Evolutionary conservation across 2,888 invertebrate genomes (phyloP).

Genomic region (Acronicta alni): DNA sequence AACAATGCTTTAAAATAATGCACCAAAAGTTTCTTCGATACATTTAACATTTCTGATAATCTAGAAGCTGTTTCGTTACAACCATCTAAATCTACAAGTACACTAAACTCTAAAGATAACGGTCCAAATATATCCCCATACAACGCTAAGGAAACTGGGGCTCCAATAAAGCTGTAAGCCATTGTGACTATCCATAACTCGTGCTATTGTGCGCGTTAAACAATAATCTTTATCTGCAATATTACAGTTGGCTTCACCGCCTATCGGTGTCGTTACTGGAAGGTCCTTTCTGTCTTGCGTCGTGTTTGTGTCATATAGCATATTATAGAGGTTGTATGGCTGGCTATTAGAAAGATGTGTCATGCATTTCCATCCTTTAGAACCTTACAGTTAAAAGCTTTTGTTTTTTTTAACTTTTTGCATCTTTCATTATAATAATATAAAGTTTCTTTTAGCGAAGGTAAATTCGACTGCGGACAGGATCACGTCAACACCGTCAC

Average conservation of each 20-base stretch:
- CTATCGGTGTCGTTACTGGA: constrained; percentile 43
- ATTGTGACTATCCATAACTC: constrained; percentile 50
- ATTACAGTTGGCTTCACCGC: constrained; percentile 59
- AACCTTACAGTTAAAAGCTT: too few species aligned
- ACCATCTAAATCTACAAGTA: constrained; percentile 13
- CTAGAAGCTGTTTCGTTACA: neutral
- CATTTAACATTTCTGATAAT: too few species aligned
- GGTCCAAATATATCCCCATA: constrained; percentile 31
- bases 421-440: too few species aligned
- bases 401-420: too few species aligned
- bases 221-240: constrained; percentile 65
- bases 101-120: constrained; percentile 39
- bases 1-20: too few species aligned
- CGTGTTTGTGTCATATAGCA: constrained; percentile 7
- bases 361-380: too few species aligned
- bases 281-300: constrained; percentile 13
- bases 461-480: too few species aligned
- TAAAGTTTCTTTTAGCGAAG: too few species aligned
- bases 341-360: neutral
- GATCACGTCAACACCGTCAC: too few species aligned
- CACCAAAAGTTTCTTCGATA: too few species aligned
- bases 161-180: constrained; percentile 45
- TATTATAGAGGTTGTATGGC: constrained; percentile 8
- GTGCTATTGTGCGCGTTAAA: constrained; percentile 62
- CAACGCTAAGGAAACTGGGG: constrained; percentile 3